These are phyloP conservation scores for Psix sp. DNA, from an alignment of 1,140 invertebrate species.

Conservation along the genomic window DNA sequence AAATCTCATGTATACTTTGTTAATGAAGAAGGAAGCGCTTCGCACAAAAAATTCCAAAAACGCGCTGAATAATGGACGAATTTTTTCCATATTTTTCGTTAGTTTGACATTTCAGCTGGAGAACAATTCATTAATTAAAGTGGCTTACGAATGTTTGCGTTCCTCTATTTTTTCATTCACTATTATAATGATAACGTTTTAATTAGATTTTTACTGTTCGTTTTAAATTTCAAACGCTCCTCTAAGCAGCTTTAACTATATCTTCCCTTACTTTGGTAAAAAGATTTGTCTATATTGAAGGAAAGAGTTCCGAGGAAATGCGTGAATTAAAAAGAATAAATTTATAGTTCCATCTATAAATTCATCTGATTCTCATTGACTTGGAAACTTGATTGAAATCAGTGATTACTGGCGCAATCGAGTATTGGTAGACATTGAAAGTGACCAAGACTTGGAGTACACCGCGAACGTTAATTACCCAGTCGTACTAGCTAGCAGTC, in stretches of 20 bases:
- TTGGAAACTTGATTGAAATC: conserved; percentile 25
- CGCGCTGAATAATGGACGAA: conserved; percentile 37
- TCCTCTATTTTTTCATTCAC: neutral
- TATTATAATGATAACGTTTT: too few species aligned
- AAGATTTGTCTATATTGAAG: too few species aligned
- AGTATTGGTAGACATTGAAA: conserved; percentile 29
- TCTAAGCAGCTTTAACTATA: too few species aligned
- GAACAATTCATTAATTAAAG: conserved; percentile 22
- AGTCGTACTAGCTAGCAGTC: conserved; percentile 44
- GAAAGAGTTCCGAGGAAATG: too few species aligned
- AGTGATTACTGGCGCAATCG: conserved; percentile 22
- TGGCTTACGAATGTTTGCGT: conserved; percentile 1
- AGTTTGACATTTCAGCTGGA: conserved; percentile 10
- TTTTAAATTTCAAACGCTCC: too few species aligned
- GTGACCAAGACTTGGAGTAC: conserved; percentile 18
- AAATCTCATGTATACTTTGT: conserved; percentile 34
- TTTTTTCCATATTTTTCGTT: conserved; percentile 24
- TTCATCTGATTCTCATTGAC: conserved; percentile 19
- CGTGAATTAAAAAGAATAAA: too few species aligned
- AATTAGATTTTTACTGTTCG: too few species aligned
- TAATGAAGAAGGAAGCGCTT: conserved; percentile 32
- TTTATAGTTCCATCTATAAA: conserved; percentile 8
- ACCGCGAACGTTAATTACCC: conserved; percentile 61
- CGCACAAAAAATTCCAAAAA: conserved; percentile 15
- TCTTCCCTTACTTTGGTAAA: too few species aligned